phyloP scores from a whole-genome alignment of 2,888 invertebrate genomes.

The Tachystola acroxantha region DNA sequence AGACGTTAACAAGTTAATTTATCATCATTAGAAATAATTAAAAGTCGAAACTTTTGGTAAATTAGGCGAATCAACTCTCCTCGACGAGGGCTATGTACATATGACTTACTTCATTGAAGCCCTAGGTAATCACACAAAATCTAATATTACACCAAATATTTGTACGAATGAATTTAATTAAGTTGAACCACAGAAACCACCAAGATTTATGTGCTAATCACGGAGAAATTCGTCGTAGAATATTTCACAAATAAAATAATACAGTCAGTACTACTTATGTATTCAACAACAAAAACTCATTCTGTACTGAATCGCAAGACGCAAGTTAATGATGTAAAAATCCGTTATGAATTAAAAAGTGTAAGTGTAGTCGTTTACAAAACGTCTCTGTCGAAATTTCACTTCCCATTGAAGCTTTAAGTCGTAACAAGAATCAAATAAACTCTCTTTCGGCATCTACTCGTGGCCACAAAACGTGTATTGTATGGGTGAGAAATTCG shows the following conservation, averaged over 20 bases:
- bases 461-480: conserved; percentile 2
- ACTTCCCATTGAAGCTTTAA: conserved; percentile 11
- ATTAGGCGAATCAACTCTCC: too few relatives aligned
- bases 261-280: not conserved
- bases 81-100: too few relatives aligned
- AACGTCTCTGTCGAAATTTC: conserved; percentile 11
- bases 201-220: conserved; percentile 6
- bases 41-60: too few relatives aligned
- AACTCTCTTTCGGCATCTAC: conserved; percentile 5
- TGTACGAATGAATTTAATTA: conserved; percentile 1
- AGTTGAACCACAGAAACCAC: conserved; percentile 6
- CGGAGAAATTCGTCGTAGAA: conserved; percentile 1
- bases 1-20: too few relatives aligned
- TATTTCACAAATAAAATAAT: not conserved
- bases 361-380: not conserved
- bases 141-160: too few relatives aligned
- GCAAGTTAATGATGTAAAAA: not conserved
- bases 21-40: too few relatives aligned
- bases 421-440: conserved; percentile 5
- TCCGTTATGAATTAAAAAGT: conserved; percentile 2
- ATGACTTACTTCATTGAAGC: too few relatives aligned
- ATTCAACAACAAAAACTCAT: too few relatives aligned
- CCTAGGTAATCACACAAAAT: too few relatives aligned
- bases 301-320: not conserved
- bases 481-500: conserved; percentile 14